Base-by-base conservation (phyloP, 2,113 vertebrate species). In the Girardinichthys multiradiatus region DNA sequence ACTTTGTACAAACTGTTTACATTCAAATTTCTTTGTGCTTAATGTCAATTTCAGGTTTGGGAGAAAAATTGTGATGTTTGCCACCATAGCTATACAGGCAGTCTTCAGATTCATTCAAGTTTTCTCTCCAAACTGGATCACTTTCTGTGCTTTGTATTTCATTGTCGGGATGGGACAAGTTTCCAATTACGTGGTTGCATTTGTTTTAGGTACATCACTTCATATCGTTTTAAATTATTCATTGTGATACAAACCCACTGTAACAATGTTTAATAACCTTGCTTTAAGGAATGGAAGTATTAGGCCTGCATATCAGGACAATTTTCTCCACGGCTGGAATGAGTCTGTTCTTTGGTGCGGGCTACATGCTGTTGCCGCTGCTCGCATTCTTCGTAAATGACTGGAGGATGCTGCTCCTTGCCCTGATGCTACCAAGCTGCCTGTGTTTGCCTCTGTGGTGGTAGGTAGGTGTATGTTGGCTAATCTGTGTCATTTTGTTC, bases 341-440 rank as follows among this genome's bases (percentile, higher is more conserved):
- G 37, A 94, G 94, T 83, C 79, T 97, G 48, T 97, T 95, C 84
- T 99, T 96, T 2, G 94, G 92, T 0, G 10, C 88, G 2, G 97
- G 97, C 82, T 99, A 95, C 93, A 96, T 97, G 96, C 13, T 97
- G 80, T 91, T 99, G 83, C 97, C 97, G 0, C 74, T 97, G 13
- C 76, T 93, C 9, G 96, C 96, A 15, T 98, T 91, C 91, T 94
- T 95, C 88, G 77, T 98, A 84, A 85, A 97, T 81, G 95, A 94
- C 81, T 99, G 97, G 97, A 83, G 95, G 89, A 95, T 84, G 86
- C 92, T 99, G 64, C 91, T 95, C 27, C 70, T 98, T 58, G 88
- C 85, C 0, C 86, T 98, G 11, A 86, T 92, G 0, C 0, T 95
- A 33, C 95, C 96, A 0, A 91, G 95, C n/a, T 79, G 96, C 70